Evolutionary conservation across 2,888 invertebrate genomes (phyloP).

Genomic region (Drosophila mettleri): DNA sequence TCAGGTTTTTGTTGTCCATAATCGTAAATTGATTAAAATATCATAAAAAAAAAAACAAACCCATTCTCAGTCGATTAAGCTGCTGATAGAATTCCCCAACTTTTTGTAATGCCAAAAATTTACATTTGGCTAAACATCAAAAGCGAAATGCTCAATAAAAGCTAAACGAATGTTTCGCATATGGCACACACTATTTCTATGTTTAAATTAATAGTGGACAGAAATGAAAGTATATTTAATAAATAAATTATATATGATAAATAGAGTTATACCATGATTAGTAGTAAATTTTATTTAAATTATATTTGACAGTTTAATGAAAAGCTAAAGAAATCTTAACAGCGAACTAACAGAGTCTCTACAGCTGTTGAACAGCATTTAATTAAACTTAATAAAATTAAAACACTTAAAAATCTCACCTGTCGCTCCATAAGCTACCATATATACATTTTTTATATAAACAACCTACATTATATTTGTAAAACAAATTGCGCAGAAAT

Average conservation of each 20-base stretch:
- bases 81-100: conserved; percentile 18
- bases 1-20: conserved; percentile 42
- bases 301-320: neutral
- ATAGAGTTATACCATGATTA: too few relatives aligned
- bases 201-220: neutral
- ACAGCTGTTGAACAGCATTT: neutral
- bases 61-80: conserved; percentile 53
- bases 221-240: neutral
- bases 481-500: conserved; percentile 53
- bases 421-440: conserved; percentile 11
- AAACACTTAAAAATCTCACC: conserved; percentile 5
- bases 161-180: neutral
- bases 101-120: conserved; percentile 58
- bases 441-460: neutral
- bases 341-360: neutral
- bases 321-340: neutral
- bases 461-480: conserved; percentile 20
- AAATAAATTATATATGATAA: too few relatives aligned
- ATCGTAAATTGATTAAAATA: conserved; percentile 73
- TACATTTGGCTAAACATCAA: conserved; percentile 53
- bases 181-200: conserved; percentile 14
- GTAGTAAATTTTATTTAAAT: neutral
- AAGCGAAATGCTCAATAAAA: conserved; percentile 33
- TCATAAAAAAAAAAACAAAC: conserved; percentile 25
- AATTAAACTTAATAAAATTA: conserved; percentile 2